Evolutionary conservation across 2,888 invertebrate species (phyloP).

Genomic region (Drosophila limbata): DNA sequence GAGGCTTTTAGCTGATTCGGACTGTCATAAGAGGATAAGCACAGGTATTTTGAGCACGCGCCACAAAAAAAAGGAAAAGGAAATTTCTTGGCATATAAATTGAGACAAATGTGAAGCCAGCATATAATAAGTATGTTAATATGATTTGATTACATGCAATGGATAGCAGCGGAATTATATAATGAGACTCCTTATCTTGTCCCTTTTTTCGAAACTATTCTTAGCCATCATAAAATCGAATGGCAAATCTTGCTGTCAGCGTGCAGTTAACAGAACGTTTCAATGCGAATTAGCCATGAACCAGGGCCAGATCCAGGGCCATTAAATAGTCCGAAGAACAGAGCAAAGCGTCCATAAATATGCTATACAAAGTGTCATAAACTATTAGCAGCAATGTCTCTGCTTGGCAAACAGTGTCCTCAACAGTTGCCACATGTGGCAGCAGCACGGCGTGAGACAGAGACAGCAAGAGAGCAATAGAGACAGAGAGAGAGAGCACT

Average conservation of each 20-base stretch:
- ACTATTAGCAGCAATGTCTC: conserved; percentile 62
- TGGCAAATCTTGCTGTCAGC: conserved; percentile 28
- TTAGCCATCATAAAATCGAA: background rate
- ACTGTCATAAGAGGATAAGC: conserved; percentile 40
- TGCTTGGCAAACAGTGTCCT: conserved; percentile 31
- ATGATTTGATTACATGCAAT: conserved; percentile 42
- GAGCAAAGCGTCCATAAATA: conserved; percentile 49
- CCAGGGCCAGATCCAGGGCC: background rate
- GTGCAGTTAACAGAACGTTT: conserved; percentile 25
- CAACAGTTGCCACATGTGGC: conserved; percentile 36
- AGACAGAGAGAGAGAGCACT: background rate
- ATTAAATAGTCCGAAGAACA: background rate
- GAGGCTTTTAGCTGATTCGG: conserved; percentile 65
- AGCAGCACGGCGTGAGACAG: conserved; percentile 30
- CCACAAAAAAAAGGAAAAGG: conserved; percentile 18
- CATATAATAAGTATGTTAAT: conserved; percentile 51
- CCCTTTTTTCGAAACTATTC: background rate
- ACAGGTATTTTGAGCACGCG: conserved; percentile 57
- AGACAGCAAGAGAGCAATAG: background rate
- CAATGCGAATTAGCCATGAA: conserved; percentile 22
- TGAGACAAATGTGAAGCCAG: conserved; percentile 44
- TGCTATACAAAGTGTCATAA: conserved; percentile 65
- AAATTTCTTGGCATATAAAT: conserved; percentile 38
- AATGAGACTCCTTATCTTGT: conserved; percentile 4
- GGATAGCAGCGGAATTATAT: conserved; percentile 5